Conservation (phyloP, 2,797 vertebrate genomes). For the Hafferia zeledoni region DNA sequence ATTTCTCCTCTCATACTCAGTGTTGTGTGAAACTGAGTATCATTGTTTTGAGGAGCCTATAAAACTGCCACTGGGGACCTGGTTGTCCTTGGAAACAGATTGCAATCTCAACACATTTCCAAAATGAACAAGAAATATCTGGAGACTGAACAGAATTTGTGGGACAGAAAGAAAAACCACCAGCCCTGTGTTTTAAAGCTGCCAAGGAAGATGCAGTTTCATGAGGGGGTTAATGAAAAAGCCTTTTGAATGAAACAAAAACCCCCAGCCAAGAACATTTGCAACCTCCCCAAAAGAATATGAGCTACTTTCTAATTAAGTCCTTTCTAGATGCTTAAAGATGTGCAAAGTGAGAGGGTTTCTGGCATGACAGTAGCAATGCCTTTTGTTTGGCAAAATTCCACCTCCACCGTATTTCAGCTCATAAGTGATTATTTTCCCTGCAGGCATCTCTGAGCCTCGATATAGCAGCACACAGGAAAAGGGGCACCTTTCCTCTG, state of each 20-base stretch:
- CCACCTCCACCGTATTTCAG: neutral
- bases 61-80: constrained; percentile 12
- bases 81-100: constrained; percentile 30
- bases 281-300: neutral
- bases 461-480: neutral
- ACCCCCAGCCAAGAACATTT: neutral
- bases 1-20: neutral
- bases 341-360: neutral
- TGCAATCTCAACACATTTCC: constrained; percentile 12
- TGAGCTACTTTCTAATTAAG: constrained; percentile 14
- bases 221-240: neutral
- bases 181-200: neutral
- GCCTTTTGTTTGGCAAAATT: constrained; percentile 13
- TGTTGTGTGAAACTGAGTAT: neutral
- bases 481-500: neutral
- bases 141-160: neutral
- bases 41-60: neutral
- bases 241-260: neutral
- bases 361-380: neutral
- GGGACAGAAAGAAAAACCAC: constrained; percentile 1
- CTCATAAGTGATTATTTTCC: constrained; percentile 7
- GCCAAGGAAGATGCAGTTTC: neutral
- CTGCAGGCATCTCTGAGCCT: neutral
- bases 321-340: neutral
- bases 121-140: constrained; percentile 27